Base-by-base conservation (phyloP, 1,140 invertebrate species). In the Cryptotermes secundus region DNA sequence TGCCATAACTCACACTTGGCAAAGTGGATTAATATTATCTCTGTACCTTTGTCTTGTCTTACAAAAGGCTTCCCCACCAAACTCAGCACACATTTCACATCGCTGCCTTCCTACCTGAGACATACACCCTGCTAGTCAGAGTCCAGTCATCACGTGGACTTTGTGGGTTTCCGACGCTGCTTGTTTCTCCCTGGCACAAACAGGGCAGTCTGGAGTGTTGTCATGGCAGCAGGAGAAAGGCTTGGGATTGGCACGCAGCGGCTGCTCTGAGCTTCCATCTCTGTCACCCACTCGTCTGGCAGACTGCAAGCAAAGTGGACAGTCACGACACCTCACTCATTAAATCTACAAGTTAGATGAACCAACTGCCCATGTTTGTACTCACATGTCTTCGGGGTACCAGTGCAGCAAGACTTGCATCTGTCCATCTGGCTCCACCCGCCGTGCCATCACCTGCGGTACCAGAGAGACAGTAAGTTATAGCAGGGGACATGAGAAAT, bases 331-430 rank as follows among this genome's bases (percentile, higher is more conserved):
- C 79, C 1, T 7, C 22, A 3, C 45, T 19, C 22, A 19, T 49
- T 22, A 49, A 4, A 49, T 2, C 14, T 22, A 19, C 19, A 22
- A 14, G 16, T 1, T 3, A 49, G 14, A 49, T 22, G 16, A 19
- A 49, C 1, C 19, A 22, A 14, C 45, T 49, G 19, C 19, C 12
- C 12, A 38, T 38, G 45, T 31, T 14, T 72, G 45, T 85, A 91
- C 94, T 94, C 91, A 95, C 94, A 95, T 92, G 89, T 94, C 89
- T 86, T 90, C 87, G 81, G 95, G 95, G 89, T 92, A 90, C 94
- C 94, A 96, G 84, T 92, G 92, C 79, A 95, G 88, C 65, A 95
- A 88, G 82, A 95, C 90, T 89, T 92, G 91, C 36, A 89, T 89
- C 88, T 91, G 92, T 81, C 93, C 92, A 86, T 93, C 91, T 79